Conservation (phyloP, 2,888 invertebrate genomes). For the Drosophila borealis region DNA sequence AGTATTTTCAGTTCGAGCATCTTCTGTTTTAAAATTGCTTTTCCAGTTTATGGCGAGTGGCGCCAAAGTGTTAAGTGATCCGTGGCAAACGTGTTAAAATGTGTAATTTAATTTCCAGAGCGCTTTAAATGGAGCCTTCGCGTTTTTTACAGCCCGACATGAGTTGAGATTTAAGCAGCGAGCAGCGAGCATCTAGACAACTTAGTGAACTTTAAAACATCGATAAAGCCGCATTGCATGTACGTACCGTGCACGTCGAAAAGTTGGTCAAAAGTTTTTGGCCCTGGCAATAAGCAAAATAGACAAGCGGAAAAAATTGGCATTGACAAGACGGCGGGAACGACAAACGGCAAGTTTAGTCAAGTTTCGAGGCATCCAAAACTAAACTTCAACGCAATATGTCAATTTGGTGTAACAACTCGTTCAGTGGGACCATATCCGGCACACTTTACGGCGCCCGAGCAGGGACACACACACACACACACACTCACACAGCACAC, state of each 20-base stretch:
- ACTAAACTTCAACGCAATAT: slow-evolving; percentile 70
- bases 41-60: slow-evolving; percentile 44
- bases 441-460: slow-evolving; percentile 38
- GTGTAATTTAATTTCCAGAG: slow-evolving; percentile 69
- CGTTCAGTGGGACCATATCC: slow-evolving; percentile 59
- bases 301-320: slow-evolving; percentile 68
- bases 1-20: not conserved
- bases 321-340: slow-evolving; percentile 64
- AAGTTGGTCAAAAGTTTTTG: slow-evolving; percentile 44
- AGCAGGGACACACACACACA: slow-evolving; percentile 9
- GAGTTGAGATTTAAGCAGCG: slow-evolving; percentile 49
- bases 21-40: not conserved
- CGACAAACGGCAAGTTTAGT: slow-evolving; percentile 25
- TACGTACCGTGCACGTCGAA: slow-evolving; percentile 10
- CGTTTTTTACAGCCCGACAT: slow-evolving; percentile 44
- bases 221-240: slow-evolving; percentile 42
- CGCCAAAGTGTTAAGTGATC: slow-evolving; percentile 59
- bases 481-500: not conserved
- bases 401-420: slow-evolving; percentile 77
- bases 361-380: slow-evolving; percentile 29
- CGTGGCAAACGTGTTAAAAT: slow-evolving; percentile 70
- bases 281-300: slow-evolving; percentile 62
- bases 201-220: slow-evolving; percentile 52
- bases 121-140: slow-evolving; percentile 35
- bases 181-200: slow-evolving; percentile 9